These are phyloP conservation scores for Copsychus sechellarum DNA, from an alignment of 2,113 vertebrate species.

Conservation along the genomic window DNA sequence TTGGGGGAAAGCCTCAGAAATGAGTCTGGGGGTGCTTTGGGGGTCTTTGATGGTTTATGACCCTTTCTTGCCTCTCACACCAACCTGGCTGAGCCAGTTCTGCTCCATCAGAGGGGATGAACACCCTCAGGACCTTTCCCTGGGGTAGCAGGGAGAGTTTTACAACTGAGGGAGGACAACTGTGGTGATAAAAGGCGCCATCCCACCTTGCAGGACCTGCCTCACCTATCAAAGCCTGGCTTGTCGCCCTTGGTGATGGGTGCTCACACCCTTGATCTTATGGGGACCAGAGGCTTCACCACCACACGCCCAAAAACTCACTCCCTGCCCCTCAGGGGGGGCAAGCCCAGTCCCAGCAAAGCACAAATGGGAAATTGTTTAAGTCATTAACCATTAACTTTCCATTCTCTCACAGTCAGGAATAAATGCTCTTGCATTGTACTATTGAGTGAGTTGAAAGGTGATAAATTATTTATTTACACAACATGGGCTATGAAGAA, in stretches of 20 bases:
- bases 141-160: neutral
- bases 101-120: neutral
- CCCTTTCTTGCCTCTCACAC: neutral
- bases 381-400: neutral
- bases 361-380: neutral
- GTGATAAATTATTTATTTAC: neutral
- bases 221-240: neutral
- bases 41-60: neutral
- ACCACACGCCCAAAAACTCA: neutral
- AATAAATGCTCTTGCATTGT: neutral
- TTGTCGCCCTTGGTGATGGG: neutral
- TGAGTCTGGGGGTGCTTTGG: neutral
- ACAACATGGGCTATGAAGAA: neutral
- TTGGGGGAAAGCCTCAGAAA: neutral
- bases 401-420: neutral
- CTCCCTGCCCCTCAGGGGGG: neutral
- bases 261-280: too few relatives aligned
- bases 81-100: neutral
- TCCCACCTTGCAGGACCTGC: neutral
- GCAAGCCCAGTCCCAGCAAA: neutral
- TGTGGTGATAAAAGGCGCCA: neutral
- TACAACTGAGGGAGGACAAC: neutral
- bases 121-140: neutral
- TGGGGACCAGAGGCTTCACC: neutral
- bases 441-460: neutral